A percentile compares a stretch with the other conserved stretches of the same genome.
Conservation (phyloP, 37 sponge, comb jelly and placozoan species). For the Tethya wilhelma region DNA sequence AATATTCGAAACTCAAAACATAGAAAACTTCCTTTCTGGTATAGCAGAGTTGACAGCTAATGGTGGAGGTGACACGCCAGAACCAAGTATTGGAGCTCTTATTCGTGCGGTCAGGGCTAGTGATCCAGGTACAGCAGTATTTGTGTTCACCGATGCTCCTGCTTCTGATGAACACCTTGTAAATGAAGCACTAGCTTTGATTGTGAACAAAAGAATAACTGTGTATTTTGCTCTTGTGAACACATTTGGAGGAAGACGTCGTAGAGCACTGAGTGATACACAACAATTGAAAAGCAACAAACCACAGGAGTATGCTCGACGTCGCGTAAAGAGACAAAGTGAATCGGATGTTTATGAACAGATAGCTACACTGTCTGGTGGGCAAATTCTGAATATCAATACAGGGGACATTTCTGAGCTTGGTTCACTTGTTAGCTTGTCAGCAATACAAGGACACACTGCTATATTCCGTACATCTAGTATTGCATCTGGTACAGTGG, state of each 20-base stretch:
- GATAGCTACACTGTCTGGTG: too few relatives aligned
- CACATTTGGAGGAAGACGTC: not conserved
- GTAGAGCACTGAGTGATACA: not conserved
- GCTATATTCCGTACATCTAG: too few relatives aligned
- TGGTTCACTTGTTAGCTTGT: too few relatives aligned
- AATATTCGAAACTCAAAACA: conserved; percentile 10
- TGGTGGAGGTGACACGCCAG: conserved; percentile 66
- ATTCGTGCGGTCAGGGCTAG: conserved; percentile 61
- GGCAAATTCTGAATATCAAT: too few relatives aligned
- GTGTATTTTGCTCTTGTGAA: not conserved
- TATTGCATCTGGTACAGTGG: too few relatives aligned
- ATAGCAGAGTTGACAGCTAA: conserved; percentile 31
- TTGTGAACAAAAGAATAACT: not conserved
- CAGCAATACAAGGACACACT: too few relatives aligned
- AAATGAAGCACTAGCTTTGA: conserved; percentile 6
- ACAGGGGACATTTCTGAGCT: too few relatives aligned
- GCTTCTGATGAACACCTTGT: conserved; percentile 20
- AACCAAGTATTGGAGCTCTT: conserved; percentile 65
- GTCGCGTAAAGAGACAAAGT: conserved; percentile 5
- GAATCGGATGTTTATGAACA: conserved; percentile 9
- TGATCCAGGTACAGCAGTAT: conserved; percentile 48
- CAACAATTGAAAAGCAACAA: not conserved
- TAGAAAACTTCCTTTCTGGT: conserved; percentile 23
- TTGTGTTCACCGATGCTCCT: conserved; percentile 73
- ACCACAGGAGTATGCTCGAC: too few relatives aligned